Evolutionary conservation across 2,113 vertebrate species (phyloP).

Genomic region (Channa maculata): DNA sequence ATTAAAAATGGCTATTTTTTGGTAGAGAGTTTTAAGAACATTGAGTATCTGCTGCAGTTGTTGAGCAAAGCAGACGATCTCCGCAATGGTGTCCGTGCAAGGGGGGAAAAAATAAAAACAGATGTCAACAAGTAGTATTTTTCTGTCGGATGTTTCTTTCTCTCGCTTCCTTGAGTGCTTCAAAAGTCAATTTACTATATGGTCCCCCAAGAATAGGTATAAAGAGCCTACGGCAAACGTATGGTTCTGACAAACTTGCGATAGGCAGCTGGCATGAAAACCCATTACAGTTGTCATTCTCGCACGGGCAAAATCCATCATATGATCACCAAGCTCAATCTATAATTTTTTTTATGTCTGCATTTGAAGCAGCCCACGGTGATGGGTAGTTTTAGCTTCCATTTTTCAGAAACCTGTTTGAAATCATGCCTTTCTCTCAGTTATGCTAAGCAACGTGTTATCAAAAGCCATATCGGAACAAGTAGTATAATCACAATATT

Average conservation of each 20-base stretch:
- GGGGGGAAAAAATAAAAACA: background rate
- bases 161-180: conserved; percentile 57
- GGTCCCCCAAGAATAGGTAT: conserved; percentile 49
- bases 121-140: conserved; percentile 27
- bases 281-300: conserved; percentile 71
- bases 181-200: conserved; percentile 67
- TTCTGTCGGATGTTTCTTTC: conserved; percentile 50
- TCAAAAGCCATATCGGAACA: conserved; percentile 19
- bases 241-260: conserved; percentile 63
- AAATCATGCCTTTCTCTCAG: conserved; percentile 68
- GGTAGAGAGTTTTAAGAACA: background rate
- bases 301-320: conserved; percentile 71
- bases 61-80: conserved; percentile 20
- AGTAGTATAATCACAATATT: too few species aligned
- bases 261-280: conserved; percentile 63
- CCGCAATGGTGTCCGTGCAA: background rate
- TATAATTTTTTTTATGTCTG: conserved; percentile 76
- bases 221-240: conserved; percentile 60
- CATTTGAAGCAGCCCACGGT: conserved; percentile 73
- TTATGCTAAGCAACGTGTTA: conserved; percentile 61
- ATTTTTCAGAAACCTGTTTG: conserved; percentile 74
- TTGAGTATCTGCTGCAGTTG: conserved; percentile 4
- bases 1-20: conserved; percentile 45
- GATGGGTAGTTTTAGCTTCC: conserved; percentile 76
- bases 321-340: conserved; percentile 80